phyloP scores from a whole-genome alignment of 1,140 invertebrate genomes.

The Sinella curviseta region DNA sequence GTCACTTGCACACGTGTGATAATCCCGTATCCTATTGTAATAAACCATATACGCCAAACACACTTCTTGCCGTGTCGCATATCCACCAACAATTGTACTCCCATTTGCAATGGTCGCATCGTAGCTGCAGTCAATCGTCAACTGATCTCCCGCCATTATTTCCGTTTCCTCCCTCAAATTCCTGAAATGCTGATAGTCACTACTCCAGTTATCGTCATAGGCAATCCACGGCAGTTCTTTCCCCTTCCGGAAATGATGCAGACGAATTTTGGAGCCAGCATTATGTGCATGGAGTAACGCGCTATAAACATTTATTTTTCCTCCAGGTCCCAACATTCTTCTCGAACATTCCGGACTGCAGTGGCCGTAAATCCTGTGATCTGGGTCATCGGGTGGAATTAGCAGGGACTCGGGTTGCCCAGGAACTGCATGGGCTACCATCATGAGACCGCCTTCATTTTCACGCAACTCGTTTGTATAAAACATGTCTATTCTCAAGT shows the following conservation, averaged over 20 bases:
- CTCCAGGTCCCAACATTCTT: not conserved
- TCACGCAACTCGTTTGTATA: not conserved
- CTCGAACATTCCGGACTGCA: not conserved
- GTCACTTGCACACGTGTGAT: not conserved
- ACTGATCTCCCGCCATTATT: slow-evolving; percentile 32
- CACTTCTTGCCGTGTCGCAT: not conserved
- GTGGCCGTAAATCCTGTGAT: not conserved
- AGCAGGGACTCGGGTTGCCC: not conserved
- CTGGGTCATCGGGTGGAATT: not conserved
- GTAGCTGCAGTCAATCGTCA: slow-evolving; percentile 8
- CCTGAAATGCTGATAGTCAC: slow-evolving; percentile 69
- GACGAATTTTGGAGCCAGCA: slow-evolving; percentile 59
- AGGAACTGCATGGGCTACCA: not conserved
- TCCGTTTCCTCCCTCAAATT: slow-evolving; percentile 43
- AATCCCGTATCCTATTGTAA: not conserved
- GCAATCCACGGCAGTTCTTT: slow-evolving; percentile 66
- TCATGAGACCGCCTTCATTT: not conserved
- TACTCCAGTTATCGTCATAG: slow-evolving; percentile 67
- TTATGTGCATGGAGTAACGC: not conserved
- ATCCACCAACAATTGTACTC: not conserved
- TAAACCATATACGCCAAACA: not conserved
- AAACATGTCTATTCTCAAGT: not conserved
- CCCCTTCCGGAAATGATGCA: slow-evolving; percentile 65
- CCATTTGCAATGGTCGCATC: not conserved
- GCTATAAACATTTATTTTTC: not conserved